These are phyloP conservation scores for Macrotus californicus DNA, from an alignment of 2,113 vertebrate species.

Conservation along the genomic window DNA sequence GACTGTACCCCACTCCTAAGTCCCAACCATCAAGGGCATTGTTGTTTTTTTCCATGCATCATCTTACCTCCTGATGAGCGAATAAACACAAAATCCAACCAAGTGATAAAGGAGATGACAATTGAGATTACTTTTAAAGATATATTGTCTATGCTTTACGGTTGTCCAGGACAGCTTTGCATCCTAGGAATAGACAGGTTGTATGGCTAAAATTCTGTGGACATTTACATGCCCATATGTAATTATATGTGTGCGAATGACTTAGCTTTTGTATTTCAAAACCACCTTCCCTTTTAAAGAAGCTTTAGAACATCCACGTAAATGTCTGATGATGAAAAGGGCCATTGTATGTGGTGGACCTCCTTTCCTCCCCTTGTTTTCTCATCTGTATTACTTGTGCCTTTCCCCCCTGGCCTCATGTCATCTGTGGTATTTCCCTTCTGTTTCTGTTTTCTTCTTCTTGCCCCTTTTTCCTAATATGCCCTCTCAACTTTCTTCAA, in stretches of 20 bases:
- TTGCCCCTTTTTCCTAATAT: not conserved
- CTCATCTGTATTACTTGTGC: not conserved
- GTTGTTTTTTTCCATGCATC: not conserved
- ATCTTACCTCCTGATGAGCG: not conserved
- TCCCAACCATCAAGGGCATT: not conserved
- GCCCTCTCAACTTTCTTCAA: not conserved
- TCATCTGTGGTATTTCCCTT: not conserved
- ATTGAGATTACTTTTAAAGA: not conserved
- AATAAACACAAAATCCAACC: not conserved
- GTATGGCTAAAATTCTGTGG: not conserved
- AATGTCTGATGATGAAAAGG: not conserved
- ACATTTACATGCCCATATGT: not conserved
- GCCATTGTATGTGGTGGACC: not conserved
- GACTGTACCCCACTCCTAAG: not conserved
- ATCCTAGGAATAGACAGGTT: not conserved
- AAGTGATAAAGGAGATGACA: not conserved
- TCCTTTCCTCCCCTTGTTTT: not conserved
- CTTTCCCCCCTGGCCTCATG: not conserved
- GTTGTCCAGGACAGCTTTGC: not conserved
- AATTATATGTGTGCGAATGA: not conserved
- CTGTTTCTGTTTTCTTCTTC: not conserved
- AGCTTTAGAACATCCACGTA: not conserved
- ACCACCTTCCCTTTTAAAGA: not conserved
- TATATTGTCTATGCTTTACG: not conserved
- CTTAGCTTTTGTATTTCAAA: conserved; percentile 25